A percentile compares a stretch with the other conserved stretches of the same genome.
phyloP scores from a whole-genome alignment of 2,113 vertebrate species.

The Equus przewalskii region DNA sequence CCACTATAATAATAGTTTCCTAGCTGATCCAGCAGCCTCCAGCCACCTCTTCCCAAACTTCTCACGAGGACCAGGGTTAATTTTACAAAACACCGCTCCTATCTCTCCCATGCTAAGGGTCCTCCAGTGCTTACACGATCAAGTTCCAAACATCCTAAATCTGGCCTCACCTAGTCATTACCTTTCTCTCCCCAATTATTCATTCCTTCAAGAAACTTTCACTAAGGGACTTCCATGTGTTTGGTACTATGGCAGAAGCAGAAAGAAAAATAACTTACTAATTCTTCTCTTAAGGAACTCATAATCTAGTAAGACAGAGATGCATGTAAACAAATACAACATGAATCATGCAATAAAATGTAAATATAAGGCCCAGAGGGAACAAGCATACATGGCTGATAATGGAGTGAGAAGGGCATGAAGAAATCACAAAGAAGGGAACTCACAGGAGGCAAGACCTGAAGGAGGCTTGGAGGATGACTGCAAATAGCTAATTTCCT shows the following conservation, averaged over 20 bases:
- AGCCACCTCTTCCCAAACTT: not conserved
- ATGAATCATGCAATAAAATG: not conserved
- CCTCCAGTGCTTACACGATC: not conserved
- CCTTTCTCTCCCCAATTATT: not conserved
- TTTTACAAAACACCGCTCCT: not conserved
- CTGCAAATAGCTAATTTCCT: not conserved
- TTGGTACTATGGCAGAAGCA: not conserved
- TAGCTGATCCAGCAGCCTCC: not conserved
- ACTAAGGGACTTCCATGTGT: not conserved
- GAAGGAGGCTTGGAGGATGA: not conserved
- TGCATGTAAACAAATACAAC: slow-evolving; percentile 1
- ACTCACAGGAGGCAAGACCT: not conserved
- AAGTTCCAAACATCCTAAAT: not conserved
- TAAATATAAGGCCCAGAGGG: not conserved
- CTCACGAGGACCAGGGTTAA: slow-evolving; percentile 24
- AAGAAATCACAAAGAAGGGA: not conserved
- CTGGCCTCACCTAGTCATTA: not conserved
- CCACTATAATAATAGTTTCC: not conserved
- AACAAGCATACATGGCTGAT: not conserved
- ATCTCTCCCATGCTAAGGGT: not conserved
- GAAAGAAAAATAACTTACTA: slow-evolving; percentile 14
- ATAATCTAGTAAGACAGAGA: not conserved
- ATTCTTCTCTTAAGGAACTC: slow-evolving; percentile 13
- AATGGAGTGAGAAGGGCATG: not conserved
- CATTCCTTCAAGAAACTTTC: slow-evolving; percentile 29